Conservation (phyloP, 2,888 invertebrate genomes). For the Eutolmus rufibarbis region DNA sequence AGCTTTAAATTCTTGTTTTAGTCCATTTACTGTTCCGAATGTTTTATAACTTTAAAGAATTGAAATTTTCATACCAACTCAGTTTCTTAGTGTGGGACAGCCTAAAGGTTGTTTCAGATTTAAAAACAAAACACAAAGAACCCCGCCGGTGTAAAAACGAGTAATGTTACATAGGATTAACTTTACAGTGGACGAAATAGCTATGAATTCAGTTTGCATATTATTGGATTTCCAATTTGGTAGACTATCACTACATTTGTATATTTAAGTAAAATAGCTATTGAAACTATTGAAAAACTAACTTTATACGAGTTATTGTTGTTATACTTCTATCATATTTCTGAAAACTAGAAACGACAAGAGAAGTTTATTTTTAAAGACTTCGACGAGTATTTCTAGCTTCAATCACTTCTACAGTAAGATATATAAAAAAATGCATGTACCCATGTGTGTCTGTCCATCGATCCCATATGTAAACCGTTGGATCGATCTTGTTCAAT, state of each 20-base stretch:
- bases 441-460: no score
- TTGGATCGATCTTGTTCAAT: no score
- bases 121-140: not conserved
- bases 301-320: not conserved
- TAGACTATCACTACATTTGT: not conserved
- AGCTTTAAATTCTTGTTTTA: not conserved
- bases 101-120: not conserved
- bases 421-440: no score
- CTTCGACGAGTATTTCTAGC: no score
- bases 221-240: not conserved
- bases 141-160: not conserved
- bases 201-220: not conserved
- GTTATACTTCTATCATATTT: not conserved
- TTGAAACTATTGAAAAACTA: not conserved
- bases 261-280: not conserved
- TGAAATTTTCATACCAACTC: not conserved
- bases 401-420: no score
- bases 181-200: not conserved
- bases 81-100: not conserved
- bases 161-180: not conserved
- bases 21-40: not conserved
- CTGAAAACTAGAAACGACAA: not conserved
- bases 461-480: no score
- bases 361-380: no score
- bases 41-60: not conserved